Evolutionary conservation across 1,140 invertebrate species (phyloP), one percentile per base, ranked within the genome.

Genomic region (Drosophila kohkoa): DNA sequence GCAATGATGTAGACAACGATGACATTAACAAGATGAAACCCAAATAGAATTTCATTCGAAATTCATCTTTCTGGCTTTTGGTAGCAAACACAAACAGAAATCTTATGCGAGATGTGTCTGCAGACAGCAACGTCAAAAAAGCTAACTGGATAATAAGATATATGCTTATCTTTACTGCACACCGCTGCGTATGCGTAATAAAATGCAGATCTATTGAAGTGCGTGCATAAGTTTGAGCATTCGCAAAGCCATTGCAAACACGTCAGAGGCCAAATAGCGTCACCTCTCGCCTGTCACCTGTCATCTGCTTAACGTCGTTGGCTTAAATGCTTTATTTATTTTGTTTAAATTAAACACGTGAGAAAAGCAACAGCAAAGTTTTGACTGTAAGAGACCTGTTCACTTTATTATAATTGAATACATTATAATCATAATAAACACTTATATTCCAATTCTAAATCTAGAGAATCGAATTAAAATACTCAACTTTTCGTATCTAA

Each of bases 321-420:
- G 64, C 80, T 82, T 77, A 82, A 86, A 59, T 60, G 73, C 80
- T 72, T 80, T 69, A 87, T 82, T 82, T 80, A 82, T 77, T 74
- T 66, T 55, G 80, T 82, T 88, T 80, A 80, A 88, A 75, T 38
- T 82, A 83, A 45, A 52, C 45, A 16, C 1, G 35, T 20, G 7
- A 2, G 38, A 11, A 11, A 3, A 43, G 46, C 3, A 5, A 35
- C 15, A 25, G 16, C 8, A 13, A 38, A 10, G 35, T 38, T 7
- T 10, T 10, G 35, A 38, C 35, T 8, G 35, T 10, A 3, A 8
- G 35, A 8, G 35, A 38, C 35, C 35, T 38, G 10, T 10, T 38
- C 8, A 8, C 10, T 38, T 2, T 10, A 38, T 25, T 25, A 4
- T 4, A 25, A 25, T 25, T 25, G 20, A 25, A 25, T 4, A 25